Percentiles rank a stretch among this genome's conserved stretches.
Conservation (phyloP, 2,888 invertebrate species). For the Deilephila elpenor region DNA sequence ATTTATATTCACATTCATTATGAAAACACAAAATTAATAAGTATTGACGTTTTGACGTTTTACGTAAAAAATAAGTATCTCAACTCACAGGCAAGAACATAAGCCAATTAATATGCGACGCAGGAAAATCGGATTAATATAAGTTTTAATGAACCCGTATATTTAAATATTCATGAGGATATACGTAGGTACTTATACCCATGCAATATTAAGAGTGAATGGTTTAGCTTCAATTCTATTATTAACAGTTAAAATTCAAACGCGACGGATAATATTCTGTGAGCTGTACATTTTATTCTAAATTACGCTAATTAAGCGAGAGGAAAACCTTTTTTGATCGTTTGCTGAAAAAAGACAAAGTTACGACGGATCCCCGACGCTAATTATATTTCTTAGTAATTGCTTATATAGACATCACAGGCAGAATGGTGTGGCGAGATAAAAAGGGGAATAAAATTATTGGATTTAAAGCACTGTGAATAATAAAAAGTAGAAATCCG, state of each 20-base stretch:
- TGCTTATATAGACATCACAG: not conserved
- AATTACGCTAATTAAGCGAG: constrained; percentile 11
- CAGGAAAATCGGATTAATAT: constrained; percentile 60
- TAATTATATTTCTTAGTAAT: not conserved
- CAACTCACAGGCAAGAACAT: constrained; percentile 44
- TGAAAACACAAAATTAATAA: constrained; percentile 48
- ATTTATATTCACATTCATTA: not conserved
- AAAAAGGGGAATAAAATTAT: not conserved
- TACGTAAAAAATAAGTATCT: not conserved
- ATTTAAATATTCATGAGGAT: constrained; percentile 58
- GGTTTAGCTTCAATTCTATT: constrained; percentile 1
- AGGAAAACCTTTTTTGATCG: not conserved
- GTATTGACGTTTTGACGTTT: constrained; percentile 35
- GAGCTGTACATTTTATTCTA: not conserved
- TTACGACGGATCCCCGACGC: not conserved
- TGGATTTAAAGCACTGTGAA: not conserved
- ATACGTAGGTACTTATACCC: constrained; percentile 46
- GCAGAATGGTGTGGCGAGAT: not conserved
- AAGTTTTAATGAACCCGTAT: constrained; percentile 64
- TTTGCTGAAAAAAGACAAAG: not conserved
- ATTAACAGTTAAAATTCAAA: constrained; percentile 7
- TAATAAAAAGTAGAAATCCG: not conserved
- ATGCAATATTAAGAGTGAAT: not conserved
- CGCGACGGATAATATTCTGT: not conserved
- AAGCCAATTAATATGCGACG: constrained; percentile 61